Conservation (phyloP, 2,888 invertebrate genomes). For the Pollenia griseotomentosa region DNA sequence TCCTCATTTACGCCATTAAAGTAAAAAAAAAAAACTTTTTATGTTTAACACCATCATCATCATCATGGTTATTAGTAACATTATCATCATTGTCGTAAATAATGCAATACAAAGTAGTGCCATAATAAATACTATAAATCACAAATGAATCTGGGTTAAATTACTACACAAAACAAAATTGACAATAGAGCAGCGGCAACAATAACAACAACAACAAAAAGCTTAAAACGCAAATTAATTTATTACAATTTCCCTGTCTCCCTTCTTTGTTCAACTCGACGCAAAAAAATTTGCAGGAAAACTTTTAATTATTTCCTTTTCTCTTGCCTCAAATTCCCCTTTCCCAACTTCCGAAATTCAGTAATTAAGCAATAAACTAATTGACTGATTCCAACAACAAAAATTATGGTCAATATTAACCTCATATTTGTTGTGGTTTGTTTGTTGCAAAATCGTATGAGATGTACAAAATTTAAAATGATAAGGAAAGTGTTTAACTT, state of each 20-base stretch:
- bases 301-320: conserved; percentile 48
- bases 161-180: conserved; percentile 1
- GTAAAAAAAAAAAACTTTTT: not conserved
- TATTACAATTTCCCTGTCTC: not conserved
- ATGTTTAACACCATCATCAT: not conserved
- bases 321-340: not conserved
- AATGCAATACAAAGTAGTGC: not conserved
- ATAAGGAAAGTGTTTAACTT: no score
- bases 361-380: conserved; percentile 45
- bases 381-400: conserved; percentile 26
- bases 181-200: conserved; percentile 7
- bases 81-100: not conserved
- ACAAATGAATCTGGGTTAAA: conserved; percentile 35
- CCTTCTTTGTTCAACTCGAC: not conserved
- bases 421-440: conserved; percentile 52
- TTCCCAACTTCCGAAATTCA: not conserved
- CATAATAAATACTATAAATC: conserved; percentile 37
- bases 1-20: conserved; percentile 3
- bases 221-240: conserved; percentile 25
- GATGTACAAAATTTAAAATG: conserved; percentile 10
- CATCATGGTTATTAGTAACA: not conserved
- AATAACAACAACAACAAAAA: conserved; percentile 14
- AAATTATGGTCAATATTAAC: conserved; percentile 46
- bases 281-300: not conserved
- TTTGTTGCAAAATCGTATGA: conserved; percentile 26